Evolutionary conservation across 2,888 invertebrate species (phyloP), one percentile per base, ranked within the genome.

Genomic region (Therioaphis trifolii): DNA sequence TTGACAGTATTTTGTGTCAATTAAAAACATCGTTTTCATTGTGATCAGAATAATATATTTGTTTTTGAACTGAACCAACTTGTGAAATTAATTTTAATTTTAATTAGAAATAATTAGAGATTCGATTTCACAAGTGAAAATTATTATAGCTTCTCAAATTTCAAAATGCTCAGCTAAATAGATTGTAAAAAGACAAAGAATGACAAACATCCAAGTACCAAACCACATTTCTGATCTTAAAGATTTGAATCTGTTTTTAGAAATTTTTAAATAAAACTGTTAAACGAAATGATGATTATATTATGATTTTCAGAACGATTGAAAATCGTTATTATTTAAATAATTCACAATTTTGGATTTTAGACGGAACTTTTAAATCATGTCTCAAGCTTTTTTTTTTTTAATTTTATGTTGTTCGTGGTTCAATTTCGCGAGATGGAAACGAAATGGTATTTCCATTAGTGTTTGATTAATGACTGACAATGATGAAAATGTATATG

Each of bases 311-410:
- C 12, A 58, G 15, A 58, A 58, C 58, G n/a, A 24, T 58, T 58
- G 5, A 58, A 58, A 58, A 58, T 24, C n/a, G 69, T 69, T n/a
- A 69, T 69, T 69, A 46, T 43, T 69, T 69, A 43, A 43, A 21
- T 7, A n/a, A 68, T 68, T 68, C n/a, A 40, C 68, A 68, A 68
- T 40, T 68, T 68, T 68, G 68, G 40, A 68, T 68, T 68, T 68
- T 68, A 68, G 40, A 35, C 35, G 68, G n/a, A 40, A 68, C 40
- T 68, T 68, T 69, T 69, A 69, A 69, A 69, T 69, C 43, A 2
- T 69, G 69, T 24, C 69, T 43, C 12, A 43, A 40, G 40, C 40
- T 69, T 69, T 69, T 69, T 69, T 69, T 69, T 69, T 43, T n/a
- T 21, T 21, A 69, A 69, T 69, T 69, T 69, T 69, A 69, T 69